A percentile compares a stretch with the other conserved stretches of the same genome.
Conservation (phyloP, 2,797 vertebrate species). For the Pipistrellus nathusii region DNA sequence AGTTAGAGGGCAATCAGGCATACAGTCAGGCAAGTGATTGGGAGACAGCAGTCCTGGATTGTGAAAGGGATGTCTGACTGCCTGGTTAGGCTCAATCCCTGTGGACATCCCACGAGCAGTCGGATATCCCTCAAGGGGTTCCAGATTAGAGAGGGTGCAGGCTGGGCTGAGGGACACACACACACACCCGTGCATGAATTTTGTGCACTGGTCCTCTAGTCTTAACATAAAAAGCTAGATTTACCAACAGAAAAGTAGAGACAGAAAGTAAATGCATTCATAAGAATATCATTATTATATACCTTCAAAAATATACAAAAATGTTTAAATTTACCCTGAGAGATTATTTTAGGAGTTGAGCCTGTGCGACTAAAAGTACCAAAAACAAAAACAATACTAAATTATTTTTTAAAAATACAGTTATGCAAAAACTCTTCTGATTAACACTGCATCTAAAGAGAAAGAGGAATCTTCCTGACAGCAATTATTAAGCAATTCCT, state of each 20-base stretch:
- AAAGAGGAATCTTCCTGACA: background rate
- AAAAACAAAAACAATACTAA: background rate
- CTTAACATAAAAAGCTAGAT: background rate
- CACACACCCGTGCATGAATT: no score
- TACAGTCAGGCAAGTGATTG: no score
- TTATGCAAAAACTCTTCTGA: background rate
- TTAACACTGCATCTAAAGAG: background rate
- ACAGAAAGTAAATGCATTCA: background rate
- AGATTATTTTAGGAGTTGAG: background rate
- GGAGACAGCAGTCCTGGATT: no score
- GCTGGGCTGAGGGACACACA: no score
- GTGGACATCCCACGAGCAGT: no score
- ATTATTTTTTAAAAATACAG: background rate
- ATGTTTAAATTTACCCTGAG: background rate
- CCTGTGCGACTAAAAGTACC: background rate
- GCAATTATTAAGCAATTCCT: background rate
- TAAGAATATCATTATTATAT: background rate
- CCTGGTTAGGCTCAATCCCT: no score
- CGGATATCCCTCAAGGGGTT: rapidly evolving
- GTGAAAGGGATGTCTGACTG: no score
- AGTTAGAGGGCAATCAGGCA: no score
- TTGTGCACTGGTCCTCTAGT: background rate
- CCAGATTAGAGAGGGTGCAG: no score
- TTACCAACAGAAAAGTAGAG: background rate
- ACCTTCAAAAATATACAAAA: background rate